Base-by-base conservation (phyloP, 1,140 invertebrate genomes). In the Pogonomyrmex californicus region DNA sequence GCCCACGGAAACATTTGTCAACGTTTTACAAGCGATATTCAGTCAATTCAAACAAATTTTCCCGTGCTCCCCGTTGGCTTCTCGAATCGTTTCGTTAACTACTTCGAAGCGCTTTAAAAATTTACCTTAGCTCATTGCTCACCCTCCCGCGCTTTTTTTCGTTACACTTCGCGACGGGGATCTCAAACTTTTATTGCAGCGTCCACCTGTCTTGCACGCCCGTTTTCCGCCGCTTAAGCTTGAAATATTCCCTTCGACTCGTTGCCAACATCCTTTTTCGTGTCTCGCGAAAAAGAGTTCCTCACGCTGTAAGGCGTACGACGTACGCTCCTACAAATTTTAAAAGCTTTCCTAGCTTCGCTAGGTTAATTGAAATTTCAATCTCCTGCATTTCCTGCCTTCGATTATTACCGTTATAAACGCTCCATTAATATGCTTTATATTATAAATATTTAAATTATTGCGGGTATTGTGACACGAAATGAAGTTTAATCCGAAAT, bases 181-280 rank as follows among this genome's bases (percentile, higher is more conserved):
- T 38, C 44, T 79, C n/a, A 9, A 68, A 79, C 62, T 68, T 79
- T 79, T 44, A 79, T 68, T 51, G 62, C 36, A 51, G 33, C 60
- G 76, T 66, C 60, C 76, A 65, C 23, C 76, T 38, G 23, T 44
- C 23, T 62, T 23, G 9, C 75, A 5, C 41, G 75, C 17, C 30
- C 41, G 36, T 7, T 44, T 79, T 51, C 47, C 62, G 10, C 36
- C 77, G n/a, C 47, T 79, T 54, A 54, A 54, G 36, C 56, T 54
- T 65, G 47, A 79, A 66, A 79, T 79, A 79, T 79, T 68, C 14
- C 36, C n/a, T n/a, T n/a, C 62, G n/a, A 78, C 75, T 78, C 47
- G 33, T 78, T 30, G 33, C 6, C 56, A 23, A 33, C 75, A n/a
- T 77, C 60, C 33, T n/a, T 51, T 79, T 51, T 38, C 23, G 23